Percentiles rank a stretch among this genome's conserved stretches.
Conservation (phyloP, 92 coral and sea anemone genomes). For the Virgularia gustaviana region DNA sequence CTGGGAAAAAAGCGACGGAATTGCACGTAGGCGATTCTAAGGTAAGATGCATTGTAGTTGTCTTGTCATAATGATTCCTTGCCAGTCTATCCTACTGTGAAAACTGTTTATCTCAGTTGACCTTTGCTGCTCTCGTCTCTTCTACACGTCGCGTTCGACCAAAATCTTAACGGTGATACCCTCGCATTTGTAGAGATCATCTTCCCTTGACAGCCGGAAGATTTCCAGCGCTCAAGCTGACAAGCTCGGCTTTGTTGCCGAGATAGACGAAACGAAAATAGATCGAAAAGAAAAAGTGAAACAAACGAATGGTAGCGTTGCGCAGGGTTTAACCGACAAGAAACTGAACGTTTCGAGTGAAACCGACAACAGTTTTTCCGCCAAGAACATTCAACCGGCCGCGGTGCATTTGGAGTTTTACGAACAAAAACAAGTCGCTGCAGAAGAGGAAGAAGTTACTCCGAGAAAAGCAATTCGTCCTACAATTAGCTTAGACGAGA, state of each 20-base stretch:
- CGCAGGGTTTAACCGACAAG: conserved; percentile 7
- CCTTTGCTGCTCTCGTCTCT: not conserved
- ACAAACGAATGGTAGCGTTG: too few species aligned
- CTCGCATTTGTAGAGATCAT: not conserved
- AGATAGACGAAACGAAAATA: too few species aligned
- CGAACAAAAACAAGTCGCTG: not conserved
- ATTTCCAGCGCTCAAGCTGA: too few species aligned
- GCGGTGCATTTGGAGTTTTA: not conserved
- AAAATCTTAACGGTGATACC: not conserved
- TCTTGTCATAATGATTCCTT: too few species aligned
- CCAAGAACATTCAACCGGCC: not conserved
- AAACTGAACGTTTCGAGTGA: not conserved
- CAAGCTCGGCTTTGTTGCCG: too few species aligned
- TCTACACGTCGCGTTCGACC: not conserved
- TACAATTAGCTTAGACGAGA: too few species aligned
- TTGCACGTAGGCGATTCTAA: not conserved
- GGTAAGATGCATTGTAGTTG: conserved; percentile 9
- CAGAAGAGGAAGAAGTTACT: not conserved
- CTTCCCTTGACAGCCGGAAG: not conserved
- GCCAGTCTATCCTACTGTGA: too few species aligned
- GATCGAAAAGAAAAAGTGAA: too few species aligned
- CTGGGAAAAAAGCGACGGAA: not conserved
- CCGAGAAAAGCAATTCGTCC: too few species aligned
- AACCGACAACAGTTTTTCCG: not conserved
- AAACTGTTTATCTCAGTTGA: not conserved